phyloP scores from a whole-genome alignment of 1,140 invertebrate species.

The Anoplophora glabripennis region DNA sequence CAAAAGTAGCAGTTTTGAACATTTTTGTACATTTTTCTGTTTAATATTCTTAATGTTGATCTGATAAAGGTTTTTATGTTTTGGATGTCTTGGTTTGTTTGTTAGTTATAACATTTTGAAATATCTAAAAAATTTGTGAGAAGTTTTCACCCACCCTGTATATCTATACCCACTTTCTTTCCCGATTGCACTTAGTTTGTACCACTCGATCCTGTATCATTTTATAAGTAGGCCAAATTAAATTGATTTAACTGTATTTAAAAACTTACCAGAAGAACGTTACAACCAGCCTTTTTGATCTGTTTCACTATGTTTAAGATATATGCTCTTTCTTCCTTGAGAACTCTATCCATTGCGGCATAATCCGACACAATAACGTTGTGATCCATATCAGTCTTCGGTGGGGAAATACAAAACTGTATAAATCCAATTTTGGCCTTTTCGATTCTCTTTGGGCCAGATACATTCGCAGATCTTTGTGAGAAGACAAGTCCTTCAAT shows the following conservation, averaged over 20 bases:
- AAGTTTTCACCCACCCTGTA: no score
- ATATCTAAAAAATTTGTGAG: no score
- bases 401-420: slow-evolving; percentile 99
- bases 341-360: slow-evolving; percentile 96
- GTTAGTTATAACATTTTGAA: no score
- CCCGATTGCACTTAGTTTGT: no score
- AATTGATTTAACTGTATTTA: background rate
- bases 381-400: slow-evolving; percentile 99
- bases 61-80: no score
- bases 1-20: no score
- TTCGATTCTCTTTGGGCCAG: slow-evolving; percentile 90
- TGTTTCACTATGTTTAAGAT: slow-evolving; percentile 99
- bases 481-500: slow-evolving; percentile 94
- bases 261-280: slow-evolving; percentile 81
- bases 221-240: no score
- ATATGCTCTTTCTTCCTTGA: slow-evolving; percentile 98
- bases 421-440: slow-evolving; percentile 99
- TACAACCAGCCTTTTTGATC: slow-evolving; percentile 98
- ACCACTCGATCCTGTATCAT: no score
- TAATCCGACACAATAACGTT: slow-evolving; percentile 98
- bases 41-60: no score
- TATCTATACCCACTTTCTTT: no score
- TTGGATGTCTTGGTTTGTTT: no score
- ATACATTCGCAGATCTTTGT: slow-evolving; percentile 83
- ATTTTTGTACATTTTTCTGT: no score